These are phyloP conservation scores for Brachirus orientalis DNA, from an alignment of 2,113 vertebrate species.

Conservation along the genomic window DNA sequence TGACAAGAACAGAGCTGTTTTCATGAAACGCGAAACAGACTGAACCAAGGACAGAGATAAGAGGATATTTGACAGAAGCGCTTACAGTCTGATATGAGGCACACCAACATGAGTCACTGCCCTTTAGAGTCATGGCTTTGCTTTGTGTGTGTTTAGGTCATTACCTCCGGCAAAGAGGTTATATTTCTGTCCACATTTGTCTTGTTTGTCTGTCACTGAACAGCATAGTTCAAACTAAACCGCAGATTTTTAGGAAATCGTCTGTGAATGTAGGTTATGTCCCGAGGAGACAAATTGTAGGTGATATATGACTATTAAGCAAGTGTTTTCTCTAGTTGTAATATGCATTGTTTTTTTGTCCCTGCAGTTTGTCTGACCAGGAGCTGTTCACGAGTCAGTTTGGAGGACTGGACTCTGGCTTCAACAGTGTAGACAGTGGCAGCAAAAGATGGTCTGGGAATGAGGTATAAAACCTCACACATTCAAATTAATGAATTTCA, in stretches of 20 bases:
- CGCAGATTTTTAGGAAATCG: too few relatives aligned
- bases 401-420: slow-evolving; percentile 90
- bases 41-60: slow-evolving; percentile 14
- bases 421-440: slow-evolving; percentile 93
- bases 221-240: too few relatives aligned
- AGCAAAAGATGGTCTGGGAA: slow-evolving; percentile 94
- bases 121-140: not conserved
- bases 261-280: too few relatives aligned
- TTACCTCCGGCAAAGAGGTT: not conserved
- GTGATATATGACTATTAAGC: not conserved
- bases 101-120: slow-evolving; percentile 4
- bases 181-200: too few relatives aligned
- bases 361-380: slow-evolving; percentile 85
- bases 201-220: too few relatives aligned
- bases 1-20: slow-evolving; percentile 14
- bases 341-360: slow-evolving; percentile 8
- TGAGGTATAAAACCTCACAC: slow-evolving; percentile 78
- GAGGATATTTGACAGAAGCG: not conserved
- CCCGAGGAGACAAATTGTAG: not conserved
- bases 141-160: not conserved
- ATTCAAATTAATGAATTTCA: too few relatives aligned
- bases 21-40: slow-evolving; percentile 6
- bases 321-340: not conserved
- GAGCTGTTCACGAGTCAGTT: slow-evolving; percentile 85
- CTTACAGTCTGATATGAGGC: not conserved